Base-by-base conservation (phyloP, 64 coral and sea anemone genomes). In the Actinia tenebrosa region DNA sequence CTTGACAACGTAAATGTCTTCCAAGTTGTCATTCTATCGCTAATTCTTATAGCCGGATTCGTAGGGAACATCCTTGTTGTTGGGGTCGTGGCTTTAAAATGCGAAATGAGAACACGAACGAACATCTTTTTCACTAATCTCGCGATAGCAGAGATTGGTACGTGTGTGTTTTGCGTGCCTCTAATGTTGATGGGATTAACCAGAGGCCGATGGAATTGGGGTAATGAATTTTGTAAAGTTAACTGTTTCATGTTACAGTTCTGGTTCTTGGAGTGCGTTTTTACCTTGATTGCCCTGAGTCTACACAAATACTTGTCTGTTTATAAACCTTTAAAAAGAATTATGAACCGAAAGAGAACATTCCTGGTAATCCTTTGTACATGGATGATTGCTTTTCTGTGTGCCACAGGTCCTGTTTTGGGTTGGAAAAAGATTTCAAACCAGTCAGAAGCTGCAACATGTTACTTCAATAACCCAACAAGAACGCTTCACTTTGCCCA, bases 21-120 rank as follows among this genome's bases (percentile, higher is more conserved):
- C 10, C 84, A 97, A 72, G 78, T 97, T 30, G 60, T 88, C 3
- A 47, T 93, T 4, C 53, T 97, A 22, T 87, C 77, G 44, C 13
- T 91, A 23, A 88, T 84, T 3, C 53, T 97, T 0, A 46, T 88
- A 2, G 59, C 45, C 14, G 91, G 94, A 53, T 85, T 97, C 20
- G 13, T 91, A 30, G 91, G 94, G n/a, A 97, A 97, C 84, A 45
- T 61, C 26, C 53, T 90, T 11, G 77, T 97, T 26, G 86, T 90
- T 43, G 79, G 79, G 53, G 91, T 97, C 7, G 86, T 97, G 14
- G 44, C 86, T 20, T 61, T 60, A 63, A 90, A 88, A 63, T 80
- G 88, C 75, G 91, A 97, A 86, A 97, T 97, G 91, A 64, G 91
- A 56, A 97, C 94, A n/a, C 84, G 94, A 42, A 97, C 94, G 6